A percentile compares a stretch with the other conserved stretches of the same genome.
These are phyloP conservation scores for Disparrhopalites patrizii DNA, from an alignment of 2,888 invertebrate genomes.

Conservation along the genomic window DNA sequence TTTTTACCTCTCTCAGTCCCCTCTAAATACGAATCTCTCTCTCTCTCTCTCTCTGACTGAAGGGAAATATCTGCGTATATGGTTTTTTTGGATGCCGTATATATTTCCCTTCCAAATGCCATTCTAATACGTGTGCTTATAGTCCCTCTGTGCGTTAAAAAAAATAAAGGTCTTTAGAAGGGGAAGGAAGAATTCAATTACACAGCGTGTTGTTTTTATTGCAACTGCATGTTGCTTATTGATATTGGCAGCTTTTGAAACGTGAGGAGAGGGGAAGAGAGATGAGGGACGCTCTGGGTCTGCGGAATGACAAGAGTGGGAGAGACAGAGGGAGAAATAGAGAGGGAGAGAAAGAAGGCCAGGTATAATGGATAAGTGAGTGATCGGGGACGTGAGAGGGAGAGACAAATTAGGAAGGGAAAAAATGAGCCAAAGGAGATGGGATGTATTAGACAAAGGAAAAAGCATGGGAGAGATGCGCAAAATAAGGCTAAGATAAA, in stretches of 20 bases:
- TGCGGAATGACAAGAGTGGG: not conserved
- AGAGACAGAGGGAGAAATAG: not conserved
- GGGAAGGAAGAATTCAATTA: constrained; percentile 21
- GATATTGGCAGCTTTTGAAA: constrained; percentile 25
- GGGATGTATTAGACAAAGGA: no score
- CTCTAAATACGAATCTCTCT: no score
- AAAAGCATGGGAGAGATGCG: no score
- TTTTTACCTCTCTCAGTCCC: no score
- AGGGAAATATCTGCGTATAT: no score
- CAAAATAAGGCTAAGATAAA: no score
- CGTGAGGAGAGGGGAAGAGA: not conserved
- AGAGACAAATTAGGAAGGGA: no score
- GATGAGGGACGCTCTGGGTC: constrained; percentile 6
- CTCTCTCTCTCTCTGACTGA: no score
- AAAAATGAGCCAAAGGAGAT: no score
- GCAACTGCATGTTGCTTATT: constrained; percentile 24
- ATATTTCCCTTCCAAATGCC: no score
- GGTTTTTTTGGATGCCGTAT: no score
- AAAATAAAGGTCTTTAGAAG: not conserved
- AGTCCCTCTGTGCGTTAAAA: not conserved
- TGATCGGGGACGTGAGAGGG: not conserved
- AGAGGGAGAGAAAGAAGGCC: not conserved
- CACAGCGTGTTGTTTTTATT: constrained; percentile 27
- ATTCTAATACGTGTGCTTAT: not conserved
- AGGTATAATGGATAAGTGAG: constrained; percentile 1